phyloP scores from a whole-genome alignment of 2,888 invertebrate species.

The Tipula helvola region DNA sequence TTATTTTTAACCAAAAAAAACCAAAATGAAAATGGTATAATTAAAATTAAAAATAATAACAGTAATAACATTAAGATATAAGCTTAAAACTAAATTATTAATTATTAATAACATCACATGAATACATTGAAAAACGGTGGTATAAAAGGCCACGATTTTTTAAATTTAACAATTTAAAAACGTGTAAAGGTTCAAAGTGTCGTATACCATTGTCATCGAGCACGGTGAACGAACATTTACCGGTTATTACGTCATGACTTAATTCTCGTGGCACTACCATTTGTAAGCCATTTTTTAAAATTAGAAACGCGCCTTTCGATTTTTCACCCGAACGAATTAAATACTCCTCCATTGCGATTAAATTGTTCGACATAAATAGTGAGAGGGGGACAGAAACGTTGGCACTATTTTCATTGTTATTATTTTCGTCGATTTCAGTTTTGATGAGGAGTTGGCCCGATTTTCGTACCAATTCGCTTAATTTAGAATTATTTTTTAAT shows the following conservation, averaged over 20 bases:
- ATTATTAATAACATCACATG: constrained; percentile 39
- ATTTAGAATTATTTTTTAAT: constrained; percentile 44
- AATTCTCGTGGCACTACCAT: constrained; percentile 67
- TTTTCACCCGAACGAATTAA: constrained; percentile 42
- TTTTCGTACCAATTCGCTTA: constrained; percentile 57
- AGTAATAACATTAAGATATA: background rate
- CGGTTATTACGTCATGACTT: constrained; percentile 57
- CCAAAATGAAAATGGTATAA: background rate
- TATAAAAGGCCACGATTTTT: constrained; percentile 41
- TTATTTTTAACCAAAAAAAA: background rate
- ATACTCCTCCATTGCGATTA: constrained; percentile 65
- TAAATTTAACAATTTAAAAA: constrained; percentile 55
- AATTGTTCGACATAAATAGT: constrained; percentile 53
- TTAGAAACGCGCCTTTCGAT: constrained; percentile 44
- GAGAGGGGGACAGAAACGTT: constrained; percentile 44
- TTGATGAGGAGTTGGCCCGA: constrained; percentile 55
- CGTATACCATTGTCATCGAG: constrained; percentile 64
- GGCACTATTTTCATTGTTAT: background rate
- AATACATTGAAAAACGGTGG: constrained; percentile 54
- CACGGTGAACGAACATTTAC: constrained; percentile 61
- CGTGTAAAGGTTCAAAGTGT: constrained; percentile 63
- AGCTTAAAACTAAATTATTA: background rate
- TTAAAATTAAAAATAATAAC: background rate
- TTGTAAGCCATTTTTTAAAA: constrained; percentile 60
- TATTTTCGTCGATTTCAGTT: background rate